Percentiles rank a stretch among this genome's conserved stretches.
These are phyloP conservation scores for Eupithecia tripunctaria DNA, from an alignment of 2,888 invertebrate genomes.

Conservation along the genomic window DNA sequence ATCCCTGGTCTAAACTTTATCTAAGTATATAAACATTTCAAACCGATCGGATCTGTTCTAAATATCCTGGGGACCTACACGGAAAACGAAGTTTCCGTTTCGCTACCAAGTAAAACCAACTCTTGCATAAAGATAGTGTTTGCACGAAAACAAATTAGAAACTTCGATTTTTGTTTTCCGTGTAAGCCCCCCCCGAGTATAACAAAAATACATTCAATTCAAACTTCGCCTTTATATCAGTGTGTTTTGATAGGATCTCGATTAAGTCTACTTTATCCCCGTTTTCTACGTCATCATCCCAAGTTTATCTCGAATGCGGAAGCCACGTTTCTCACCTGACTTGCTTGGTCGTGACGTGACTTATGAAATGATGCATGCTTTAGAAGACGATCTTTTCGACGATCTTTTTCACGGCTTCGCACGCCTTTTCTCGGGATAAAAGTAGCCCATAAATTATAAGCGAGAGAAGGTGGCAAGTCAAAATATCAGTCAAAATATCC, in stretches of 20 bases:
- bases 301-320: slow-evolving; percentile 1
- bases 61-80: too few species aligned
- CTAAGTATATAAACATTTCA: too few species aligned
- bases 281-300: neutral
- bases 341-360: neutral
- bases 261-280: neutral
- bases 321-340: neutral
- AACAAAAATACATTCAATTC: neutral
- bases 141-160: too few species aligned
- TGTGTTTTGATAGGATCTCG: neutral
- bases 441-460: neutral
- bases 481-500: neutral
- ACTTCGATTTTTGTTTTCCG: too few species aligned
- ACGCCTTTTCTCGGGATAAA: neutral
- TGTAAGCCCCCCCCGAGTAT: too few species aligned
- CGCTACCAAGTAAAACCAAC: too few species aligned
- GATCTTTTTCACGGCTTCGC: neutral
- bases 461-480: neutral
- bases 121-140: too few species aligned
- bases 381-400: neutral
- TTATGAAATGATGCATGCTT: neutral
- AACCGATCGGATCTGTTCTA: too few species aligned
- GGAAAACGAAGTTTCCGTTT: too few species aligned
- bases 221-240: neutral
- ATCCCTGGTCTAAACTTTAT: too few species aligned